A percentile compares a stretch with the other conserved stretches of the same genome.
Evolutionary conservation across 1,140 invertebrate species (phyloP).

Genomic region (Bombus balteatus): DNA sequence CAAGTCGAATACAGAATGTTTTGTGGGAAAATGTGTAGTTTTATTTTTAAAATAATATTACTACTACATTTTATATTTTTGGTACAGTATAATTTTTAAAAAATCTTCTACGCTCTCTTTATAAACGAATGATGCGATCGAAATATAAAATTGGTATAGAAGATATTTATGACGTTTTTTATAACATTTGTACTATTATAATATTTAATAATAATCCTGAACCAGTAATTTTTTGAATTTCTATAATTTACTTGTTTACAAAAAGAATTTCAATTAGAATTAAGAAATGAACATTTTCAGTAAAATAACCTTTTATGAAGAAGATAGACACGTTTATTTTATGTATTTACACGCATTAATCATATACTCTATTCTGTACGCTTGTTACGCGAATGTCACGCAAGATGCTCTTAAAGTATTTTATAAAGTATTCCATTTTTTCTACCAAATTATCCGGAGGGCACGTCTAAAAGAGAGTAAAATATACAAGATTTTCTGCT

Average conservation of each 20-base stretch:
- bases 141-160: no score
- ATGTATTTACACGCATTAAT: background rate
- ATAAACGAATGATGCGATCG: no score
- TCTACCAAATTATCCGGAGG: constrained; percentile 21
- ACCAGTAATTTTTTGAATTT: no score
- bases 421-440: constrained; percentile 32
- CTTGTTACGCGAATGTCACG: constrained; percentile 16
- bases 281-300: background rate
- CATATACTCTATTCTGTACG: background rate
- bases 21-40: no score
- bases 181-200: no score
- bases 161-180: no score
- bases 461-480: constrained; percentile 43
- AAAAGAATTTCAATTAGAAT: background rate
- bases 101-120: no score
- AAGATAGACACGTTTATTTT: background rate
- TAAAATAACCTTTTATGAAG: background rate
- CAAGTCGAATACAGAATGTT: no score
- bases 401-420: constrained; percentile 22
- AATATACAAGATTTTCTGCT: constrained; percentile 57
- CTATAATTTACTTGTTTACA: no score
- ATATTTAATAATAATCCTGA: no score
- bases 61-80: no score
- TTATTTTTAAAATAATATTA: background rate
- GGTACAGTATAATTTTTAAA: no score